phyloP scores from a whole-genome alignment of 2,888 invertebrate genomes.

The Parnassius orleans region DNA sequence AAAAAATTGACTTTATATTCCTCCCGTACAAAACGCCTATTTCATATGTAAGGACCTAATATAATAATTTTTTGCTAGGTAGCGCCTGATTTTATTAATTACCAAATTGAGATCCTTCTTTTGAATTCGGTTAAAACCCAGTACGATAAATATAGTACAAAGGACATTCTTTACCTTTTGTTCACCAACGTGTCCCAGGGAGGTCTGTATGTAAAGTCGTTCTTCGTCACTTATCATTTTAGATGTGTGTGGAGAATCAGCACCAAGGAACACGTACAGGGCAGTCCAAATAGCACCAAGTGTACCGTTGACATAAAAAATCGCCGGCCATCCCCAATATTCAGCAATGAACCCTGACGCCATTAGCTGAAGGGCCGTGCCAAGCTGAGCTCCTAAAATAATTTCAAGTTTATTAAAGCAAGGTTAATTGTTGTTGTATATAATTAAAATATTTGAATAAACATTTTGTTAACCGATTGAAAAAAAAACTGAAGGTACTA shows the following conservation, averaged over 20 bases:
- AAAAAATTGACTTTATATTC: no score
- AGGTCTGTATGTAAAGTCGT: constrained; percentile 83
- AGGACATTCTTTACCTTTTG: constrained; percentile 43
- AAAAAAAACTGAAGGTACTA: no score
- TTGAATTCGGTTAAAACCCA: no score
- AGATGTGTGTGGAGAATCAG: constrained; percentile 82
- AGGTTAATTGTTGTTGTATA: no score
- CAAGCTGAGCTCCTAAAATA: constrained; percentile 75
- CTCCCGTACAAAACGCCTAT: no score
- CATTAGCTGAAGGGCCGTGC: constrained; percentile 80
- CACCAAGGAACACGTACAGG: constrained; percentile 81
- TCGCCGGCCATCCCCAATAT: constrained; percentile 83
- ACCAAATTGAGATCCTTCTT: no score
- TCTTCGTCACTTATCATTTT: constrained; percentile 83
- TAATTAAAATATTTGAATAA: no score
- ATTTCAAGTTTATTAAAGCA: constrained; percentile 7
- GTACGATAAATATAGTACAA: no score
- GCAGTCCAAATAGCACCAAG: constrained; percentile 78
- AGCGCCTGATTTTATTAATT: no score
- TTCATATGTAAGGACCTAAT: no score
- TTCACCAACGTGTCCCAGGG: constrained; percentile 55
- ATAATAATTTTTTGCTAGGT: no score
- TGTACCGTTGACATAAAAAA: constrained; percentile 83
- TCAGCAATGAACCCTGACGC: constrained; percentile 65
- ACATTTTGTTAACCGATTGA: no score